Conservation (phyloP, 2,113 vertebrate species). For the Calypte anna region DNA sequence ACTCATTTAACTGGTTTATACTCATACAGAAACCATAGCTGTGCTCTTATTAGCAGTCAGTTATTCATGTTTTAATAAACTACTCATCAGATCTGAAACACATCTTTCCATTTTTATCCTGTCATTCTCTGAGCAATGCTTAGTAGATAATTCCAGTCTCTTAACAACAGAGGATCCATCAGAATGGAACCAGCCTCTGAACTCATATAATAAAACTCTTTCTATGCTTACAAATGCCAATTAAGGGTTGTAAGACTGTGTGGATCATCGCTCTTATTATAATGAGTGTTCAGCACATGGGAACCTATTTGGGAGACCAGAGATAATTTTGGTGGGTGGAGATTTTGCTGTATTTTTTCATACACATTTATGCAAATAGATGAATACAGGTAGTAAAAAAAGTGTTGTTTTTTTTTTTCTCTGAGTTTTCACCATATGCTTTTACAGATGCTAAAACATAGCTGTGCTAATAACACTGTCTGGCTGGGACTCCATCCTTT, state of each 20-base stretch:
- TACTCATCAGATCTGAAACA: slow-evolving; percentile 46
- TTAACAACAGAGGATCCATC: not conserved
- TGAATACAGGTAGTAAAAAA: not conserved
- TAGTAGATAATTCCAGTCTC: slow-evolving; percentile 12
- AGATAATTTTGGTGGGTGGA: not conserved
- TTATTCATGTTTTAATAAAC: slow-evolving; percentile 47
- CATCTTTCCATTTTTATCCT: slow-evolving; percentile 38
- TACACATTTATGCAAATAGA: not conserved
- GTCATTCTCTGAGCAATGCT: slow-evolving; percentile 1
- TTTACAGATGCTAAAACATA: not conserved
- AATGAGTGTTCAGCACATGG: not conserved
- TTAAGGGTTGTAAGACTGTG: not conserved
- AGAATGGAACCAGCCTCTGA: not conserved
- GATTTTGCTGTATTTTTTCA: not conserved
- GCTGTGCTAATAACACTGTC: not conserved
- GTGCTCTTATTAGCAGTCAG: slow-evolving; percentile 11
- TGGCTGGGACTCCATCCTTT: not conserved
- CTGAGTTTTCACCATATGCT: not conserved
- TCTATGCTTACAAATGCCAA: not conserved
- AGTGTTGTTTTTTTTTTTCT: not conserved
- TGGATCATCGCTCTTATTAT: not conserved
- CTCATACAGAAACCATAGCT: slow-evolving; percentile 2
- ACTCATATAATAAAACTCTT: not conserved
- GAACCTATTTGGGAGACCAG: not conserved
- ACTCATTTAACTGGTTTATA: slow-evolving; percentile 37